phyloP scores from a whole-genome alignment of 2,797 vertebrate species.

The Gymnodraco acuticeps region DNA sequence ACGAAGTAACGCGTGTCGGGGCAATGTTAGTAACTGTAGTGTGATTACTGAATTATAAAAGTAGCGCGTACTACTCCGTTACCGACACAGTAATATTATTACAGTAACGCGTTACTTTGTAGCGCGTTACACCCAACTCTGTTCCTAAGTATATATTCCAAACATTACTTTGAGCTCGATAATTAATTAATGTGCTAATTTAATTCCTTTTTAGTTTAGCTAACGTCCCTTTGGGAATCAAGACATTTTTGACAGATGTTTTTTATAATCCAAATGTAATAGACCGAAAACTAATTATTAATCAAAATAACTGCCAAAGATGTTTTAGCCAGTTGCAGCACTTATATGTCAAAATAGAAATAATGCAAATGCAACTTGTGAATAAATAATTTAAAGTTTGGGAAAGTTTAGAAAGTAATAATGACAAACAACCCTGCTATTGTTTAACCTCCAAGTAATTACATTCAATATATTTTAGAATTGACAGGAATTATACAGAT shows the following conservation, averaged over 20 bases:
- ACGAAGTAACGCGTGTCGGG: too few species aligned
- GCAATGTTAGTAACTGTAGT: too few species aligned
- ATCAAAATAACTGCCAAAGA: neutral
- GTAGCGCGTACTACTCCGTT: too few species aligned
- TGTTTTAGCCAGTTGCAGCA: too few species aligned
- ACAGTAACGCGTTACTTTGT: too few species aligned
- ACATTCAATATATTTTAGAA: too few species aligned
- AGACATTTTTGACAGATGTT: neutral
- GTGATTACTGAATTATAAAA: too few species aligned
- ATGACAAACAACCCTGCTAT: conserved; percentile 10
- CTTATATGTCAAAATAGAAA: neutral
- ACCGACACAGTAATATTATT: too few species aligned
- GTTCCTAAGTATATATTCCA: too few species aligned
- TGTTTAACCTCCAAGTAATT: too few species aligned
- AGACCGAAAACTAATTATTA: neutral
- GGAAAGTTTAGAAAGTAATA: neutral
- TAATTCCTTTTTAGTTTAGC: neutral
- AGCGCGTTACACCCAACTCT: too few species aligned
- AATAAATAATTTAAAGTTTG: neutral
- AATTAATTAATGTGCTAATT: neutral
- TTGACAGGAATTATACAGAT: too few species aligned
- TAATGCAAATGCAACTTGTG: neutral
- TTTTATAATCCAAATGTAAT: neutral
- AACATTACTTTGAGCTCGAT: neutral
- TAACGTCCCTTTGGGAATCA: neutral